phyloP scores from a whole-genome alignment of 1,140 invertebrate genomes.

The Onthophagus taurus region DNA sequence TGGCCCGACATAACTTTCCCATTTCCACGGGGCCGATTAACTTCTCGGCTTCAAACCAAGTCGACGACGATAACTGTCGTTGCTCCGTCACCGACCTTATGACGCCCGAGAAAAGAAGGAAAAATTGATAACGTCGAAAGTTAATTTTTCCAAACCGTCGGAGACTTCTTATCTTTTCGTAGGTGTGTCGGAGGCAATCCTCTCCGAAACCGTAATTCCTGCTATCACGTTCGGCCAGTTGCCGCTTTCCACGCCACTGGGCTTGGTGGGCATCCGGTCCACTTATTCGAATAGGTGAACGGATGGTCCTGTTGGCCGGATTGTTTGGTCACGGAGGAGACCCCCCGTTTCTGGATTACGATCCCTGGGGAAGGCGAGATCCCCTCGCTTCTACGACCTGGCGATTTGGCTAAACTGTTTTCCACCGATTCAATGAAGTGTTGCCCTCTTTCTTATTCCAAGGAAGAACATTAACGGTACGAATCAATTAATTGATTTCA shows the following conservation, averaged over 20 bases:
- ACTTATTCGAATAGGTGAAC: conserved; percentile 19
- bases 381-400: no score
- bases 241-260: conserved; percentile 8
- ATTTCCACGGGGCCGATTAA: conserved; percentile 25
- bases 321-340: conserved; percentile 13
- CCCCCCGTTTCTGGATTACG: no score
- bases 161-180: no score
- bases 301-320: no score
- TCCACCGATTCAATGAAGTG: no score
- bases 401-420: no score
- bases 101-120: background rate
- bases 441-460: no score
- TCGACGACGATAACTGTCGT: conserved; percentile 28
- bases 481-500: no score
- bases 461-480: no score
- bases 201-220: conserved; percentile 9
- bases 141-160: no score
- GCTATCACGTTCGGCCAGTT: conserved; percentile 11
- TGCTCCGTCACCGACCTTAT: conserved; percentile 12
- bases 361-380: no score
- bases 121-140: no score
- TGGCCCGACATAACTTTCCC: conserved; percentile 28
- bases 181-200: background rate
- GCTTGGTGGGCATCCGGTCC: conserved; percentile 13
- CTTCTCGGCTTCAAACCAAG: conserved; percentile 25